These are phyloP conservation scores for Lymantria monacha DNA, from an alignment of 2,888 invertebrate species.

Conservation along the genomic window DNA sequence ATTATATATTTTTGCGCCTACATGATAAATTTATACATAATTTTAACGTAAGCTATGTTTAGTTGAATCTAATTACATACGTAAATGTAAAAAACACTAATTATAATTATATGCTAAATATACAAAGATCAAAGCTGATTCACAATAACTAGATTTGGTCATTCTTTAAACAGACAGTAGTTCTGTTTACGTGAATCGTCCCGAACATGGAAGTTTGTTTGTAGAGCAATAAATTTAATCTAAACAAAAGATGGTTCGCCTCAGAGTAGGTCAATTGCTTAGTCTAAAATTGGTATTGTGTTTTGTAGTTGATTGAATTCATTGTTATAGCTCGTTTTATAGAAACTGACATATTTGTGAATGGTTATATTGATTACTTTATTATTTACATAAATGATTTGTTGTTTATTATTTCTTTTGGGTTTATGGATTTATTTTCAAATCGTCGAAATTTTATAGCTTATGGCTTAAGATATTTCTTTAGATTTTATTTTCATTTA, in stretches of 20 bases:
- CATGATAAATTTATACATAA: no score
- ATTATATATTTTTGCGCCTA: no score
- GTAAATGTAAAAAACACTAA: background rate
- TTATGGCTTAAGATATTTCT: no score
- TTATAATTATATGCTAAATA: background rate
- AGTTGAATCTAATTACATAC: no score
- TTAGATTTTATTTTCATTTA: no score
- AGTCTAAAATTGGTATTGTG: slow-evolving; percentile 7
- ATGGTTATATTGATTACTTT: slow-evolving; percentile 1
- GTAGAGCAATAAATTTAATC: slow-evolving; percentile 9
- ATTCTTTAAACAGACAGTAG: background rate
- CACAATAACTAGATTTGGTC: background rate
- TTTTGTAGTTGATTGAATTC: slow-evolving; percentile 10
- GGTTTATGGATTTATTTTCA: no score
- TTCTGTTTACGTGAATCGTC: background rate
- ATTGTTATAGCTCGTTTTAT: slow-evolving; percentile 1
- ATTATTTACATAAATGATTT: background rate
- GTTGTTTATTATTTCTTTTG: no score
- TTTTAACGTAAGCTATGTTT: no score
- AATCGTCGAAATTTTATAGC: no score
- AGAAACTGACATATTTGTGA: slow-evolving; percentile 3
- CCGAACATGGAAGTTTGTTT: background rate
- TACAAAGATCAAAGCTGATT: background rate
- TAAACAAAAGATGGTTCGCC: slow-evolving; percentile 9
- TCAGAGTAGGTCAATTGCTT: slow-evolving; percentile 8